These are phyloP conservation scores for Hirtodrosophila histrioides DNA, from an alignment of 2,888 invertebrate genomes.

Conservation along the genomic window DNA sequence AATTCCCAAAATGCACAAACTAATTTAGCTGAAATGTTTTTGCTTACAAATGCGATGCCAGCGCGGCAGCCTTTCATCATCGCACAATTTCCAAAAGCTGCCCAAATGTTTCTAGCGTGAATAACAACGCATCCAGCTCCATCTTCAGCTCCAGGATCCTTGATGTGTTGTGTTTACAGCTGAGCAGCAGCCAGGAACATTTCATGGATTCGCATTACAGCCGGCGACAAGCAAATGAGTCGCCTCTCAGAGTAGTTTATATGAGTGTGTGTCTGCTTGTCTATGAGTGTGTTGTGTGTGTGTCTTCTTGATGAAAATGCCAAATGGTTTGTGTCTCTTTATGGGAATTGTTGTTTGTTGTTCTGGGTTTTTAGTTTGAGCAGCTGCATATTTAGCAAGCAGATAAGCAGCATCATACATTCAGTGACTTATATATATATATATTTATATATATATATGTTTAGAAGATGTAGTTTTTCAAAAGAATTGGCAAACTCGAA, in stretches of 20 bases:
- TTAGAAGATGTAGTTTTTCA: conserved; percentile 9
- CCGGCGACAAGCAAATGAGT: conserved; percentile 72
- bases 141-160: conserved; percentile 9
- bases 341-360: conserved; percentile 79
- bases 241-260: conserved; percentile 12
- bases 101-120: conserved; percentile 3
- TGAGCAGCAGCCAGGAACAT: conserved; percentile 32
- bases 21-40: conserved; percentile 78
- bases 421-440: conserved; percentile 19
- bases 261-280: conserved; percentile 31
- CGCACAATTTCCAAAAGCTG: conserved; percentile 40
- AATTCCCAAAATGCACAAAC: conserved; percentile 70
- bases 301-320: conserved; percentile 73
- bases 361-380: conserved; percentile 63
- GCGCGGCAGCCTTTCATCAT: conserved; percentile 68
- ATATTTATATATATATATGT: conserved; percentile 11
- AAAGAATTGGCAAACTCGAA: too few species aligned
- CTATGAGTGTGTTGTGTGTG: conserved; percentile 15
- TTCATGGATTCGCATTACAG: conserved; percentile 73
- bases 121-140: conserved; percentile 14
- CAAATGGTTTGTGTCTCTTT: conserved; percentile 80
- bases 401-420: conserved; percentile 68
- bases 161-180: conserved; percentile 58
- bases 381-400: conserved; percentile 64
- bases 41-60: conserved; percentile 74